Evolutionary conservation across 2,113 vertebrate species (phyloP).

Genomic region (Saguinus midas): DNA sequence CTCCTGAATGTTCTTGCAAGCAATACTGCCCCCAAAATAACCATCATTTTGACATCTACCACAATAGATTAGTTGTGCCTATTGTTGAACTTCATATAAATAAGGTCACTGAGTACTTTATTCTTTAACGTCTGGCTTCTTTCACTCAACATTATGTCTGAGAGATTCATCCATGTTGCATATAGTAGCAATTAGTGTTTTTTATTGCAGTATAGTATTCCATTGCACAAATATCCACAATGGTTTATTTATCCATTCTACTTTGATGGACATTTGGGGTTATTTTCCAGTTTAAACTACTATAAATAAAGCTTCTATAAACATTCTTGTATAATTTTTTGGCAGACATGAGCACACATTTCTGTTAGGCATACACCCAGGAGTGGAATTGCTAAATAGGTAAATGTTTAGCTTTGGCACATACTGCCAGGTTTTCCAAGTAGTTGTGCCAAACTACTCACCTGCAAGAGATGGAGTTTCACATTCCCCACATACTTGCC

Average conservation of each 20-base stretch:
- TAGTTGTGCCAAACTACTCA: not conserved
- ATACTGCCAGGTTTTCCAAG: not conserved
- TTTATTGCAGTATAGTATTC: not conserved
- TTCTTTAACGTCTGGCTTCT: not conserved
- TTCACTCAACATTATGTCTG: not conserved
- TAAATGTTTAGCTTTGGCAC: not conserved
- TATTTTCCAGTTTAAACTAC: not conserved
- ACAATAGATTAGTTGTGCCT: not conserved
- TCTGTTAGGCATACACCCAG: not conserved
- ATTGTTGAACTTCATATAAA: not conserved
- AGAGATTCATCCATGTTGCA: not conserved
- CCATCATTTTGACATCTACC: not conserved
- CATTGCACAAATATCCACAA: not conserved
- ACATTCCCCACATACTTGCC: not conserved
- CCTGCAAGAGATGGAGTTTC: not conserved
- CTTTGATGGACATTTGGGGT: not conserved
- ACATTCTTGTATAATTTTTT: not conserved
- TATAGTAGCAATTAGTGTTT: not conserved
- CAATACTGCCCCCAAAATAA: not conserved
- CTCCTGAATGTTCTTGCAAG: not conserved
- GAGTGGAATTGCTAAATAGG: not conserved
- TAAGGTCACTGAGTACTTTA: not conserved
- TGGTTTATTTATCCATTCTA: not conserved
- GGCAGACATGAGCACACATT: not conserved
- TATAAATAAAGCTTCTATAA: not conserved